Percentiles rank a stretch among this genome's conserved stretches.
Evolutionary conservation across 1,140 invertebrate species (phyloP).

Genomic region (Lepidotrigona ventralis): DNA sequence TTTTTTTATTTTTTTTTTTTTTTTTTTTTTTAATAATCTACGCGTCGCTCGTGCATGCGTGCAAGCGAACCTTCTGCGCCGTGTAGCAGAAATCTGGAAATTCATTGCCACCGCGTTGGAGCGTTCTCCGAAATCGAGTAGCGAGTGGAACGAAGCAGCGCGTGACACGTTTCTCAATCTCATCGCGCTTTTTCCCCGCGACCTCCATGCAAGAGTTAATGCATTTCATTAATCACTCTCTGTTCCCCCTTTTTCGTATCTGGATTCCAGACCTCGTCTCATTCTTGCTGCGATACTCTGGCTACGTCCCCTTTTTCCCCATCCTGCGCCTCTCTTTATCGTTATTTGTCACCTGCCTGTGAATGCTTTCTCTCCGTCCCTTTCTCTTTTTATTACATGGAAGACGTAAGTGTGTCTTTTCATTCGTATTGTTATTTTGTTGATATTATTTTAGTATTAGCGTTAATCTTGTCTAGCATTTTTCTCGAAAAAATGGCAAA

Average conservation of each 20-base stretch:
- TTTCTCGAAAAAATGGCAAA: too few relatives aligned
- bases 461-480: too few relatives aligned
- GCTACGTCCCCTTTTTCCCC: slow-evolving; percentile 17
- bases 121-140: slow-evolving; percentile 23
- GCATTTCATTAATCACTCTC: slow-evolving; percentile 69
- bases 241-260: slow-evolving; percentile 9
- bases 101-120: slow-evolving; percentile 13
- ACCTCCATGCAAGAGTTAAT: slow-evolving; percentile 52
- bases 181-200: slow-evolving; percentile 22
- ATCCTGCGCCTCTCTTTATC: slow-evolving; percentile 49
- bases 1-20: not conserved
- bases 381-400: not conserved
- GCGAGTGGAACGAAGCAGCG: not conserved
- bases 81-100: slow-evolving; percentile 23
- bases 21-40: not conserved
- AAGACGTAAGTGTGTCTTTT: too few relatives aligned
- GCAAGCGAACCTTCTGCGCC: not conserved
- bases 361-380: not conserved
- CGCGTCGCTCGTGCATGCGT: not conserved
- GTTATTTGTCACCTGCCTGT: slow-evolving; percentile 68
- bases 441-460: too few relatives aligned
- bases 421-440: too few relatives aligned
- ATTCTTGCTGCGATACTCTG: not conserved
- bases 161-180: slow-evolving; percentile 52
- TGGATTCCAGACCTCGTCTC: not conserved